Evolutionary conservation across 2,888 invertebrate species (phyloP).

Genomic region (Leptogaster cylindrica): DNA sequence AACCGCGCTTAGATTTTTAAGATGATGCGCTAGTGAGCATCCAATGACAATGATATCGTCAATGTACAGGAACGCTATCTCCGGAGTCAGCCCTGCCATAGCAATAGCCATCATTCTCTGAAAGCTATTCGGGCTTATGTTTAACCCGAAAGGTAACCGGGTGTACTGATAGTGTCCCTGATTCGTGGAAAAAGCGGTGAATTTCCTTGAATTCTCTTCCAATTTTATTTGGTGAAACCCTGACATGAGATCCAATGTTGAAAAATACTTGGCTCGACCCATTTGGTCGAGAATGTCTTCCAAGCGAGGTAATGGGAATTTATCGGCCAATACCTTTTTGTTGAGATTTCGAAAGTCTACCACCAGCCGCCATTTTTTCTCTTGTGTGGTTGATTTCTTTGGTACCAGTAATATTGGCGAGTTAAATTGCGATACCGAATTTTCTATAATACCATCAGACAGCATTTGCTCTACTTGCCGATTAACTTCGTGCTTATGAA

Average conservation of each 20-base stretch:
- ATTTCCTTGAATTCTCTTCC: too few relatives aligned
- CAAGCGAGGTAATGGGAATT: too few relatives aligned
- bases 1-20: conserved; percentile 22
- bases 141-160: conserved; percentile 34
- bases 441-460: neutral
- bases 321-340: conserved; percentile 13
- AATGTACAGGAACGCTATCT: too few relatives aligned
- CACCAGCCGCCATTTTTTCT: neutral
- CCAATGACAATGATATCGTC: too few relatives aligned
- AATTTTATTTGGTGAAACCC: too few relatives aligned
- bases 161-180: conserved; percentile 25
- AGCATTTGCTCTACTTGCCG: too few relatives aligned
- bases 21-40: conserved; percentile 41
- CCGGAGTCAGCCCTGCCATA: too few relatives aligned
- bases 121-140: conserved; percentile 41
- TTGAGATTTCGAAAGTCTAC: neutral
- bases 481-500: too few relatives aligned
- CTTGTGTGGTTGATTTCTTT: neutral
- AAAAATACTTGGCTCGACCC: too few relatives aligned
- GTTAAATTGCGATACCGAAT: neutral
- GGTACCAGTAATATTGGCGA: neutral
- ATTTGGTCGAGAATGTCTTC: too few relatives aligned
- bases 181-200: conserved; percentile 32
- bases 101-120: too few relatives aligned
- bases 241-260: too few relatives aligned